Percentiles rank a stretch among this genome's conserved stretches.
Evolutionary conservation across 2,888 invertebrate species (phyloP).

Genomic region (Eilema caniola): DNA sequence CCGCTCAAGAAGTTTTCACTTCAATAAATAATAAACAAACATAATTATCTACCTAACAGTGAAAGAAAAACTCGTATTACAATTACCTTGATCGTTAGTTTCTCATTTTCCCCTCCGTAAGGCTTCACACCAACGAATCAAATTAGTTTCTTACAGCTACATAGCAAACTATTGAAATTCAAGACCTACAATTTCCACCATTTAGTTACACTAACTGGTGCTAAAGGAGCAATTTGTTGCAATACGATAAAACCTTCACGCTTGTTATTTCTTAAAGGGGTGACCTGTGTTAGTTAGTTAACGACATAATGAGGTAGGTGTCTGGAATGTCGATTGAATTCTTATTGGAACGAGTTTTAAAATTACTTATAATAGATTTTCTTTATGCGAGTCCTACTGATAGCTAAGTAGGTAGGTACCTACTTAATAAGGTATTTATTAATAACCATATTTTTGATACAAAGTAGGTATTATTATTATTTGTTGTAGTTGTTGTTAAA

Average conservation of each 20-base stretch:
- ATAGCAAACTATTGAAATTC: not conserved
- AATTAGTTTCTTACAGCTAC: not conserved
- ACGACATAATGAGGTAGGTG: not conserved
- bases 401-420: too few relatives aligned
- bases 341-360: not conserved
- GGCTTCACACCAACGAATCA: constrained; percentile 1
- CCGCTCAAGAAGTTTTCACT: too few relatives aligned
- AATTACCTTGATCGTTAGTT: not conserved
- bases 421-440: too few relatives aligned
- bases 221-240: constrained; percentile 5
- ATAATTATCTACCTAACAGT: too few relatives aligned
- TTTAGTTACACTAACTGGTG: constrained; percentile 6
- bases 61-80: not conserved
- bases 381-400: too few relatives aligned
- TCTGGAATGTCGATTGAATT: not conserved
- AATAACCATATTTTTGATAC: too few relatives aligned
- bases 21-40: too few relatives aligned
- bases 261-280: constrained; percentile 16
- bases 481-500: too few relatives aligned
- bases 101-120: not conserved
- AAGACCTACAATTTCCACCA: not conserved
- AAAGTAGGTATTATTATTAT: too few relatives aligned
- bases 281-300: not conserved
- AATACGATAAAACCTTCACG: constrained; percentile 13
- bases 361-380: not conserved